Evolutionary conservation across 2,888 invertebrate species (phyloP).

Genomic region (Hirudinaria manillensis): DNA sequence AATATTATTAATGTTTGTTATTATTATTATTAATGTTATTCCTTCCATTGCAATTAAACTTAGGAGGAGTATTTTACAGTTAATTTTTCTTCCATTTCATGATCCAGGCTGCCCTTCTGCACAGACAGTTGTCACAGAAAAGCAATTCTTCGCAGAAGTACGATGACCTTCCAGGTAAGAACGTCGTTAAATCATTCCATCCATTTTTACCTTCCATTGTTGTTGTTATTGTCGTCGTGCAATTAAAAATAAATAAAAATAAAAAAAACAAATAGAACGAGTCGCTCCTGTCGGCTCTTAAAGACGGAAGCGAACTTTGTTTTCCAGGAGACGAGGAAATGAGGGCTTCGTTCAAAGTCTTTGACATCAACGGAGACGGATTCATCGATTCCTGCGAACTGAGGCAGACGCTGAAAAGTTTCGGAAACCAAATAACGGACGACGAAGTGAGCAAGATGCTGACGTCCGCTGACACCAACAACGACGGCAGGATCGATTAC

Average conservation of each 20-base stretch:
- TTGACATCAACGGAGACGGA: slow-evolving; percentile 34
- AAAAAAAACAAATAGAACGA: too few relatives aligned
- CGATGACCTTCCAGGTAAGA: neutral
- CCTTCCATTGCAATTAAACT: neutral
- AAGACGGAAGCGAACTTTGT: neutral
- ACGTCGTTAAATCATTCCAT: too few relatives aligned
- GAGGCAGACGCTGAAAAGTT: slow-evolving; percentile 36
- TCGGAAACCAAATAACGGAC: slow-evolving; percentile 46
- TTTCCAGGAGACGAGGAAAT: slow-evolving; percentile 28
- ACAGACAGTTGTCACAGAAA: slow-evolving; percentile 17
- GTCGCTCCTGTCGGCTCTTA: neutral
- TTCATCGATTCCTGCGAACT: slow-evolving; percentile 38
- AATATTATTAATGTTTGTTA: neutral
- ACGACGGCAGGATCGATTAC: slow-evolving; percentile 50
- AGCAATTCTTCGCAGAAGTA: neutral
- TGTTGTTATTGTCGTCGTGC: neutral
- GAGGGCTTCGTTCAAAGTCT: slow-evolving; percentile 25
- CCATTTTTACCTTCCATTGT: too few relatives aligned
- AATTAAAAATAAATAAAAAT: too few relatives aligned
- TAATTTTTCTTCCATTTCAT: too few relatives aligned
- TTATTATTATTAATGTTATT: neutral
- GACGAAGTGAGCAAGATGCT: slow-evolving; percentile 49
- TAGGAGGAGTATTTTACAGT: too few relatives aligned
- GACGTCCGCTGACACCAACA: slow-evolving; percentile 48
- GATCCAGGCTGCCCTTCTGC: slow-evolving; percentile 15